Percentiles rank a stretch among this genome's conserved stretches.
phyloP scores from a whole-genome alignment of 1,140 invertebrate genomes.

The Lutraria rhynchaena region DNA sequence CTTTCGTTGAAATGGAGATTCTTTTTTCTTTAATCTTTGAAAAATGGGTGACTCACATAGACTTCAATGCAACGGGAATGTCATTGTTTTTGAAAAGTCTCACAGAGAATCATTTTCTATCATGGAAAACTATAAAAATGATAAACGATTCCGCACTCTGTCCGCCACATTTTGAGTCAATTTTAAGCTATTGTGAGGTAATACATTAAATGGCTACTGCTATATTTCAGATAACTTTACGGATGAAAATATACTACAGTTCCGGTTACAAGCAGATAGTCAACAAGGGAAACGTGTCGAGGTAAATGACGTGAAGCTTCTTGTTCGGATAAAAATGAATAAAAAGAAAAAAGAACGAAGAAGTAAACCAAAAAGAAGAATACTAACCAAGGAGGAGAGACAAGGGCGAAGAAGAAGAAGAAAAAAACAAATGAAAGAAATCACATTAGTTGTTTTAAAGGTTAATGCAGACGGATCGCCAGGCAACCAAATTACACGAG shows the following conservation, averaged over 20 bases:
- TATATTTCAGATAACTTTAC: constrained; percentile 16
- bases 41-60: too few species aligned
- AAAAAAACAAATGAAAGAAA: constrained; percentile 30
- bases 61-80: too few species aligned
- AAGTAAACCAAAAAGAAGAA: not conserved
- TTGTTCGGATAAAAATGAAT: constrained; percentile 1
- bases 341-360: not conserved
- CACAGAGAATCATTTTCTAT: too few species aligned
- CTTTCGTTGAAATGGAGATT: too few species aligned
- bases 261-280: not conserved
- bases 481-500: not conserved
- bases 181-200: too few species aligned
- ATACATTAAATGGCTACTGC: too few species aligned
- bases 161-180: too few species aligned
- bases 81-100: too few species aligned
- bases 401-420: not conserved
- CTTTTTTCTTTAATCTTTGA: too few species aligned
- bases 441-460: constrained; percentile 1
- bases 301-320: not conserved
- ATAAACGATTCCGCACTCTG: too few species aligned
- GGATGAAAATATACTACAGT: constrained; percentile 19
- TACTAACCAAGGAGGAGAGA: not conserved
- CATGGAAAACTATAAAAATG: too few species aligned
- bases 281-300: not conserved
- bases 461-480: not conserved